Percentiles rank a stretch among this genome's conserved stretches.
phyloP scores from a whole-genome alignment of 2,797 vertebrate genomes.

The Chelmon rostratus region DNA sequence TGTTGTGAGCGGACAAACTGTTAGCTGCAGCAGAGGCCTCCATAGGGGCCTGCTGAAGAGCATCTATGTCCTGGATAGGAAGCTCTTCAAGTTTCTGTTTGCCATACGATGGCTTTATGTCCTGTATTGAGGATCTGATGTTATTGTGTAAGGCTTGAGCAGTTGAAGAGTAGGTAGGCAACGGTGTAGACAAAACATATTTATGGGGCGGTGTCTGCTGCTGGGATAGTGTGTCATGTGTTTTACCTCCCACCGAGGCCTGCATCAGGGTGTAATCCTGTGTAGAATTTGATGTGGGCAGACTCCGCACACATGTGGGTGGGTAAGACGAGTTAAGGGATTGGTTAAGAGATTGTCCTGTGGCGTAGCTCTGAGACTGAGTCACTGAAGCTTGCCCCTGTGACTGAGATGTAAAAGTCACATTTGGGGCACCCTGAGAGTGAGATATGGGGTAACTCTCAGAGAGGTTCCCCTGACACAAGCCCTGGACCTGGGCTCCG shows the following conservation, averaged over 20 bases:
- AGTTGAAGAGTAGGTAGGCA: constrained; percentile 88
- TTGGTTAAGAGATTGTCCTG: constrained; percentile 90
- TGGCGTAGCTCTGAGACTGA: constrained; percentile 92
- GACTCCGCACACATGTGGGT: constrained; percentile 87
- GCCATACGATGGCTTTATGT: constrained; percentile 88
- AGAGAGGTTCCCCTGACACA: constrained; percentile 91
- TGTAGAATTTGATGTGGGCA: constrained; percentile 88
- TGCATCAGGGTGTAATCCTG: constrained; percentile 92
- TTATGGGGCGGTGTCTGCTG: constrained; percentile 88
- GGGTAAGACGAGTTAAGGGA: constrained; percentile 91
- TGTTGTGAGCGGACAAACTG: constrained; percentile 88
- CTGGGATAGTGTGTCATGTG: constrained; percentile 88
- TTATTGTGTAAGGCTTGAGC: constrained; percentile 90
- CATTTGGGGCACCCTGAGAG: constrained; percentile 93
- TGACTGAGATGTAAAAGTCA: constrained; percentile 93
- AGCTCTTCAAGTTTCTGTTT: constrained; percentile 94
- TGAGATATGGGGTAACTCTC: constrained; percentile 93
- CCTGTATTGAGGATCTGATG: constrained; percentile 85
- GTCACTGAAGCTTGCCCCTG: constrained; percentile 90
- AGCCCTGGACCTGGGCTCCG: constrained; percentile 89
- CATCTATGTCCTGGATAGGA: constrained; percentile 91
- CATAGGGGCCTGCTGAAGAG: constrained; percentile 90
- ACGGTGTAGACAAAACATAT: constrained; percentile 89
- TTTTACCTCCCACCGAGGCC: constrained; percentile 87
- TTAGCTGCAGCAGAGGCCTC: constrained; percentile 85